Evolutionary conservation across 2,888 invertebrate species (phyloP).

Genomic region (Pristionchus maxplancki): DNA sequence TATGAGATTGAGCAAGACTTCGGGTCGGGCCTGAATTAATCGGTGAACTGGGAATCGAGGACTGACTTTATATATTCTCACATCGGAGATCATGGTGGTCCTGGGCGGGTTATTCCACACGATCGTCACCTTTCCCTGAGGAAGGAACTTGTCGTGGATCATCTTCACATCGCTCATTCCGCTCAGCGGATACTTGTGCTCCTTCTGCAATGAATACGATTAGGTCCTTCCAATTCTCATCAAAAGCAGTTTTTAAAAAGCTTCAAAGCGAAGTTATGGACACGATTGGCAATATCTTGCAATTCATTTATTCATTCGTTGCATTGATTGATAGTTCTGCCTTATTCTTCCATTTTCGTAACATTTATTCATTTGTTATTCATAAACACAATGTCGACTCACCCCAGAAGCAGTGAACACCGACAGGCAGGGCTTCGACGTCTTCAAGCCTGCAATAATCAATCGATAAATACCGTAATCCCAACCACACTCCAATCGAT

Average conservation of each 20-base stretch:
- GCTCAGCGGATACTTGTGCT: conserved; percentile 19
- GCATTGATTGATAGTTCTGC: not conserved
- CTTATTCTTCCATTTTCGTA: no score
- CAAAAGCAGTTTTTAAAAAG: no score
- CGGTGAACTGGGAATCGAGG: not conserved
- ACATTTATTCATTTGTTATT: no score
- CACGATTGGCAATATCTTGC: no score
- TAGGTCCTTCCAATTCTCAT: not conserved
- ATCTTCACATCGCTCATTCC: not conserved
- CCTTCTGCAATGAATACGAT: not conserved
- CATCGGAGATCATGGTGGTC: conserved; percentile 3
- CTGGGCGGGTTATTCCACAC: not conserved
- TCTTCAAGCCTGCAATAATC: not conserved
- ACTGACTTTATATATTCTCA: not conserved
- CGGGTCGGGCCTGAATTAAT: conserved; percentile 9
- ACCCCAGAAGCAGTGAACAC: conserved; percentile 38
- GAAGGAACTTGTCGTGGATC: not conserved
- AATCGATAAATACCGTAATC: not conserved
- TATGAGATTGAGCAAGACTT: conserved; percentile 18
- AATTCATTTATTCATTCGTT: no score
- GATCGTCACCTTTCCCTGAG: conserved; percentile 28
- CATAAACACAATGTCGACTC: no score
- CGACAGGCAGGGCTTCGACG: not conserved
- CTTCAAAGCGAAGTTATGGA: no score
- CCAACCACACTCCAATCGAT: not conserved